Evolutionary conservation across 2,113 vertebrate genomes (phyloP).

Genomic region (Hippoglossus stenolepis): DNA sequence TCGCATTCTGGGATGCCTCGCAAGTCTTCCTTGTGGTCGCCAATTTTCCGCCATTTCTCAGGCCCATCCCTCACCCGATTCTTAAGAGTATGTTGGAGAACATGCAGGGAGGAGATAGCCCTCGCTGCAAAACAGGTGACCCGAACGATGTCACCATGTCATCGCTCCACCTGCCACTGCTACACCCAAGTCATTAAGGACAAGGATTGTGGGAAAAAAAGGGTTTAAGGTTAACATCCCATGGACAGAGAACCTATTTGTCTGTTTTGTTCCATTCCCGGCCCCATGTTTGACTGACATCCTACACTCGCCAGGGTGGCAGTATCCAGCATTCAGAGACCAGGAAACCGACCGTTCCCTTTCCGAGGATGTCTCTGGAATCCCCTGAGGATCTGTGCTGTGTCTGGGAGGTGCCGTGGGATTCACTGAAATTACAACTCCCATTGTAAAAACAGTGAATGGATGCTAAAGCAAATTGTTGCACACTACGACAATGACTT

Average conservation of each 20-base stretch:
- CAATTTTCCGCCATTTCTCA: conserved; percentile 85
- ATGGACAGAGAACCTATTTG: conserved; percentile 36
- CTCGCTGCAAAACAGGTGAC: conserved; percentile 79
- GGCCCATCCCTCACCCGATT: conserved; percentile 65
- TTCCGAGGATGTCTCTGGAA: conserved; percentile 67
- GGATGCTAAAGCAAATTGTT: conserved; percentile 31
- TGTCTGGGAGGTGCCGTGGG: conserved; percentile 61
- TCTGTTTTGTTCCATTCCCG: conserved; percentile 71
- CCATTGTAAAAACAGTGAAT: conserved; percentile 55
- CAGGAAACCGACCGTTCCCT: conserved; percentile 76
- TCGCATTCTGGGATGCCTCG: conserved; percentile 81
- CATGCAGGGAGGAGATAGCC: conserved; percentile 60
- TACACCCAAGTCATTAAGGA: conserved; percentile 44
- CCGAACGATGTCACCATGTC: conserved; percentile 60
- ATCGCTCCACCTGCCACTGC: conserved; percentile 36
- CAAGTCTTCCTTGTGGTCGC: conserved; percentile 80
- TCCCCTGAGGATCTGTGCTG: conserved; percentile 55
- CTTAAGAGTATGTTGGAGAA: conserved; percentile 65
- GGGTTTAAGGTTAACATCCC: conserved; percentile 56
- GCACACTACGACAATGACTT: conserved; percentile 36
- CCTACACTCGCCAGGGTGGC: conserved; percentile 55
- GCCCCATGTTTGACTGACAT: conserved; percentile 69
- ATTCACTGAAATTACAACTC: conserved; percentile 52
- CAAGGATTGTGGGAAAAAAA: conserved; percentile 69
- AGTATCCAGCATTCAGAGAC: conserved; percentile 46